Conservation (phyloP, 2,888 invertebrate genomes). For the Epistrophe grossulariae region DNA sequence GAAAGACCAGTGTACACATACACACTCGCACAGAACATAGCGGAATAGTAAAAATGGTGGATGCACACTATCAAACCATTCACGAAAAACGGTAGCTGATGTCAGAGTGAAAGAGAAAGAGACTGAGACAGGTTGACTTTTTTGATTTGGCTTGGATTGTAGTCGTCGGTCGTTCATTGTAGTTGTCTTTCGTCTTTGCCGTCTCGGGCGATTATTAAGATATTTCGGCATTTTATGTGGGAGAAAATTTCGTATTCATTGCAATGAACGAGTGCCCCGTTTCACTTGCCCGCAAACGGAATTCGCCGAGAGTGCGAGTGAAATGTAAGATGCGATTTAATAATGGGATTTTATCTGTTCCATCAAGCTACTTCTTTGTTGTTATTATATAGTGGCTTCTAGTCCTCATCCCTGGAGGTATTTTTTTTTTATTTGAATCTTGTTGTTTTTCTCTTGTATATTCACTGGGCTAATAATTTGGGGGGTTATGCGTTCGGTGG, state of each 20-base stretch:
- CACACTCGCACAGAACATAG: conserved; percentile 9
- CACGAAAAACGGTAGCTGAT: conserved; percentile 39
- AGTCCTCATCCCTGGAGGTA: conserved; percentile 66
- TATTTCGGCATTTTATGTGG: conserved; percentile 74
- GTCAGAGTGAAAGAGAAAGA: not conserved
- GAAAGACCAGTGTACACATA: conserved; percentile 33
- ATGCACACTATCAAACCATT: conserved; percentile 46
- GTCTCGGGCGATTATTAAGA: conserved; percentile 70
- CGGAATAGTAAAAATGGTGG: conserved; percentile 54
- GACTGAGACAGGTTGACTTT: not conserved
- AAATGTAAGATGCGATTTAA: conserved; percentile 81
- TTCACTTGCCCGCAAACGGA: conserved; percentile 80
- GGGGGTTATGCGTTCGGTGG: conserved; percentile 32
- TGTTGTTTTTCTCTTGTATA: conserved; percentile 17
- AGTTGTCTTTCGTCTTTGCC: conserved; percentile 32
- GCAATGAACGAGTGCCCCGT: conserved; percentile 83
- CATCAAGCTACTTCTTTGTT: conserved; percentile 81
- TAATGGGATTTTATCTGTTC: conserved; percentile 84
- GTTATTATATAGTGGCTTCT: conserved; percentile 82
- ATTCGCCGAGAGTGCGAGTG: conserved; percentile 78
- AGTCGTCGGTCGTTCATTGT: conserved; percentile 27
- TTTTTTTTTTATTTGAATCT: conserved; percentile 52
- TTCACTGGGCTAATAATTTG: conserved; percentile 65
- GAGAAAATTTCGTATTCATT: conserved; percentile 82
- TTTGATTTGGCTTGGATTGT: not conserved